Evolutionary conservation across 2,113 vertebrate genomes (phyloP), one percentile per base, ranked within the genome.

Genomic region (Pterocles gutturalis): DNA sequence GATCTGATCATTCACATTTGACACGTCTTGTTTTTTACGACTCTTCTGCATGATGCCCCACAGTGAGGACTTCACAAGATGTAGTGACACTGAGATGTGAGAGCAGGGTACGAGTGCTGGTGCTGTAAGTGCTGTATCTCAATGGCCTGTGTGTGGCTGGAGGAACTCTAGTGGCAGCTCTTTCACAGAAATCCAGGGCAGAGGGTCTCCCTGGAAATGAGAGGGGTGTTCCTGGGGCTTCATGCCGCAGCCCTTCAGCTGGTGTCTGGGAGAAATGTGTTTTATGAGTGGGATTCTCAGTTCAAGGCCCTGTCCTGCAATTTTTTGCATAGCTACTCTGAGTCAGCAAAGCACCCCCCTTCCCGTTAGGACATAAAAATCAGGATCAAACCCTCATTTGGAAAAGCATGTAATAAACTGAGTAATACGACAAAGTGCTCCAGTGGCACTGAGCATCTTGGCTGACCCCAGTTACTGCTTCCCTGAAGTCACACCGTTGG

Each of bases 1-100:
- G 94, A 97, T 89, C 78, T 93, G 83, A 96, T 96, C 92, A 80
- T 81, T 97, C 86, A 85, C 89, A 62, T 95, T 92, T 97, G 82
- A 94, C 95, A 91, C 87, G 24, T 80, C 48, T 93, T 92, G 65
- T 93, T 92, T 92, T 96, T 72, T 86, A 82, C 16, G 79, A 70
- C 95, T 92, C 64, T 41, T 94, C 67, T 58, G 86, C 90, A 89
- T 91, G 90, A 94, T 3, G 10, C 82, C 91, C 86, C 49, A 46
- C 3, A 1, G 92, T 72, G 91, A 90, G 91, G 95, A 90, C 91
- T 97, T 96, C 4, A 11, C 83, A 78, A 64, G 86, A 82, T 82
- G 81, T 60, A 76, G 93, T 87, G 96, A 83, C 93, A 73, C 88
- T 64, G 84, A 71, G 85, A 93, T 83, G 91, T 83, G 93, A 96